Conservation (phyloP, 2,797 vertebrate species). For the Chaunax sp. region DNA sequence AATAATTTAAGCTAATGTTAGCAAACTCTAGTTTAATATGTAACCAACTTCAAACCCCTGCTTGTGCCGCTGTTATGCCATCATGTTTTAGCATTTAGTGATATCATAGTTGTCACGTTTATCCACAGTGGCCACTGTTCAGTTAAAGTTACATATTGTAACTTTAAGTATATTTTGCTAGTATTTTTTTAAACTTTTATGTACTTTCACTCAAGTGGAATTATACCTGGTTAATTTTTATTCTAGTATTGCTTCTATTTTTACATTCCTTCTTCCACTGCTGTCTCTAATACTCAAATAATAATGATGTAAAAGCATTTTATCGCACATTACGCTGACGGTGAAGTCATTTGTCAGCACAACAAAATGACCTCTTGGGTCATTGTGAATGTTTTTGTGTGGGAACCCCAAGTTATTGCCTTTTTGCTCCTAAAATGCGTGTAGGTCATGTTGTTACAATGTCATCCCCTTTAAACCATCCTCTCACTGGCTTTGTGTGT, state of each 20-base stretch:
- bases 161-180: too few relatives aligned
- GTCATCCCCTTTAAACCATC: conserved; percentile 31
- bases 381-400: conserved; percentile 26
- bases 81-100: too few relatives aligned
- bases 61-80: too few relatives aligned
- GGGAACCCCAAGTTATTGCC: conserved; percentile 36
- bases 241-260: background rate
- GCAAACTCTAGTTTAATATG: too few relatives aligned
- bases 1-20: too few relatives aligned
- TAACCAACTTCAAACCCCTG: too few relatives aligned
- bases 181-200: background rate
- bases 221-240: background rate
- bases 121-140: too few relatives aligned
- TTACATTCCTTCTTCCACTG: background rate
- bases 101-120: too few relatives aligned
- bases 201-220: background rate
- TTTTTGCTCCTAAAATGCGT: conserved; percentile 51
- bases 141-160: too few relatives aligned
- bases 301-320: too few relatives aligned
- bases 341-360: conserved; percentile 36
- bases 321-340: too few relatives aligned
- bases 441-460: conserved; percentile 50
- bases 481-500: background rate
- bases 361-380: conserved; percentile 26
- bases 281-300: too few relatives aligned